Percentiles rank a stretch among this genome's conserved stretches.
Evolutionary conservation across 2,113 vertebrate genomes (phyloP).

Genomic region (Clarias macrocephalus): DNA sequence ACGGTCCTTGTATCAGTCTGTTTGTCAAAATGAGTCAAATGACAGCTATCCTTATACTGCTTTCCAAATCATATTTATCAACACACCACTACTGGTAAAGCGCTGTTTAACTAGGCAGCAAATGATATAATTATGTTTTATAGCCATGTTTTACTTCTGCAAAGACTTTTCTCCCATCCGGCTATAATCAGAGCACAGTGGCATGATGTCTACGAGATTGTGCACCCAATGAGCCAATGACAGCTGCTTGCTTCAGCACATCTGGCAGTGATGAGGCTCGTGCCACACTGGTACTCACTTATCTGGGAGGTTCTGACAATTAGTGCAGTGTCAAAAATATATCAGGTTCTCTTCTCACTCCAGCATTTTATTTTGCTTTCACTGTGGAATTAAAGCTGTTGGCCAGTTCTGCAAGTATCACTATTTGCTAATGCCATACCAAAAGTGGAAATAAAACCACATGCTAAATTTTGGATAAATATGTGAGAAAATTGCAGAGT

Average conservation of each 20-base stretch:
- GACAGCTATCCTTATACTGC: background rate
- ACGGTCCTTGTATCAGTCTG: background rate
- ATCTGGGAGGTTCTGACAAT: constrained; percentile 54
- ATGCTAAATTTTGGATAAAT: constrained; percentile 24
- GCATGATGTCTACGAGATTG: background rate
- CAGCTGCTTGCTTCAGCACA: constrained; percentile 7
- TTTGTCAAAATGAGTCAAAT: background rate
- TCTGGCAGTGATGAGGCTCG: constrained; percentile 16
- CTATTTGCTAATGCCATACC: background rate
- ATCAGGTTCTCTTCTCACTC: constrained; percentile 50
- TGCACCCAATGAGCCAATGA: background rate
- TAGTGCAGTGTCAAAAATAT: constrained; percentile 61
- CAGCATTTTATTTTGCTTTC: constrained; percentile 52
- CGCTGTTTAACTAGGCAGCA: background rate
- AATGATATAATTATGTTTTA: background rate
- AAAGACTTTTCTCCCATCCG: background rate
- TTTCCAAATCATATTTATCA: background rate
- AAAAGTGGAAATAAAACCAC: constrained; percentile 4
- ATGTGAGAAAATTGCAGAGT: background rate
- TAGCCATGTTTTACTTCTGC: background rate
- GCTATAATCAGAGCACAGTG: background rate
- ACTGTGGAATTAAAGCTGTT: constrained; percentile 54
- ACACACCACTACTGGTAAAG: background rate
- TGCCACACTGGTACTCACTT: constrained; percentile 41
- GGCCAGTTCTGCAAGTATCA: constrained; percentile 48